phyloP scores from a whole-genome alignment of 30 jellyfish, hydroid and myxozoan genomes.

The Aurelia aurita region DNA sequence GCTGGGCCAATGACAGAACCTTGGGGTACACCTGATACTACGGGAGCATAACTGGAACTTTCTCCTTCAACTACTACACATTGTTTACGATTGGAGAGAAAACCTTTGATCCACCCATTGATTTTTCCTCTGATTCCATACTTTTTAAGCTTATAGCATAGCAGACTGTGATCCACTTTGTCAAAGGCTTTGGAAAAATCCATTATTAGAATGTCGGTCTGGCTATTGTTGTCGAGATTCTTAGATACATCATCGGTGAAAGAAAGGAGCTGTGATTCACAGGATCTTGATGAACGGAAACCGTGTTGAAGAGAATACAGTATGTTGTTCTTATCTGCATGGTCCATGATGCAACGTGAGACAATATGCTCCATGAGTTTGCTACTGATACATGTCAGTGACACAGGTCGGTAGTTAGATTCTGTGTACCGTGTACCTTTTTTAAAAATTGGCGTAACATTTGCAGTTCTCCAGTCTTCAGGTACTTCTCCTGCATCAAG shows the following conservation, averaged over 20 bases:
- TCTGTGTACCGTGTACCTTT: neutral
- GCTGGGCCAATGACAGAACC: too few relatives aligned
- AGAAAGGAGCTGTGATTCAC: neutral
- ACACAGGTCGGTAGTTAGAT: neutral
- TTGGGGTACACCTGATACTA: too few relatives aligned
- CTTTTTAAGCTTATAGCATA: too few relatives aligned
- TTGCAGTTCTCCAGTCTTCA: neutral
- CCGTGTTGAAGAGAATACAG: neutral
- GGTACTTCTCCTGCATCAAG: neutral
- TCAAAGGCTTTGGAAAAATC: too few relatives aligned
- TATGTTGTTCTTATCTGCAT: neutral
- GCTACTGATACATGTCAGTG: neutral
- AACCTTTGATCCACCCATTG: too few relatives aligned
- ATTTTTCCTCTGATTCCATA: too few relatives aligned
- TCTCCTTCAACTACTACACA: too few relatives aligned
- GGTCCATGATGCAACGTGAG: neutral
- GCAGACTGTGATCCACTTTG: too few relatives aligned
- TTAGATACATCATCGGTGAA: neutral
- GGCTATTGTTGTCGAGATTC: neutral
- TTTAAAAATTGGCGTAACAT: neutral
- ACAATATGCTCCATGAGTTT: neutral
- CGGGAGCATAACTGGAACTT: too few relatives aligned
- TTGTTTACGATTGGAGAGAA: too few relatives aligned
- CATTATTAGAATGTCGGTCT: too few relatives aligned
- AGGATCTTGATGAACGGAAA: neutral